Percentiles rank a stretch among this genome's conserved stretches.
Conservation (phyloP, 2,888 invertebrate species). For the Lottia gigantea region DNA sequence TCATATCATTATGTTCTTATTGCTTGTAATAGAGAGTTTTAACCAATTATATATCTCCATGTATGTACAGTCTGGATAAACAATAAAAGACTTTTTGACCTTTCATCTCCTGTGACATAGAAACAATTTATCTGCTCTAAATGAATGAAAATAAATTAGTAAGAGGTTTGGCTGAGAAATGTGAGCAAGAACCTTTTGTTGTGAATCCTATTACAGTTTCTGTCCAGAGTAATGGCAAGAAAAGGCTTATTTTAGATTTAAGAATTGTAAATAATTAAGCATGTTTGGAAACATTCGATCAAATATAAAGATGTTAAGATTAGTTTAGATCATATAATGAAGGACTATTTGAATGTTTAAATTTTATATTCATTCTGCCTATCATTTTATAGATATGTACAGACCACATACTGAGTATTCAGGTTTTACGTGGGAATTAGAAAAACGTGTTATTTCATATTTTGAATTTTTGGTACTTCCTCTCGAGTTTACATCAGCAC, state of each 20-base stretch:
- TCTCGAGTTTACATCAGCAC: constrained; percentile 22
- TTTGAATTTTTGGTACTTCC: constrained; percentile 29
- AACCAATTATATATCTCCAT: too few relatives aligned
- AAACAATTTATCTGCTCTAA: constrained; percentile 27
- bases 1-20: too few relatives aligned
- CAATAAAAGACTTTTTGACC: too few relatives aligned
- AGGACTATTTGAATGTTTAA: constrained; percentile 18
- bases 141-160: constrained; percentile 18
- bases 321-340: constrained; percentile 6
- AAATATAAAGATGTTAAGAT: constrained; percentile 27
- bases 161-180: constrained; percentile 17
- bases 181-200: constrained; percentile 12
- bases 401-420: constrained; percentile 18
- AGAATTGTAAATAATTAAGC: constrained; percentile 22
- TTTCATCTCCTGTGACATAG: too few relatives aligned
- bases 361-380: constrained; percentile 21
- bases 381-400: constrained; percentile 21
- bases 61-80: too few relatives aligned
- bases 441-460: background rate
- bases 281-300: constrained; percentile 23
- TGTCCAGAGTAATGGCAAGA: constrained; percentile 21
- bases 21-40: too few relatives aligned
- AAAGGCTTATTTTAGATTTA: constrained; percentile 31
- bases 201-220: constrained; percentile 29
- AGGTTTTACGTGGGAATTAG: constrained; percentile 18